A percentile compares a stretch with the other conserved stretches of the same genome.
Evolutionary conservation across 1,140 invertebrate genomes (phyloP).

Genomic region (Artemia franciscana): DNA sequence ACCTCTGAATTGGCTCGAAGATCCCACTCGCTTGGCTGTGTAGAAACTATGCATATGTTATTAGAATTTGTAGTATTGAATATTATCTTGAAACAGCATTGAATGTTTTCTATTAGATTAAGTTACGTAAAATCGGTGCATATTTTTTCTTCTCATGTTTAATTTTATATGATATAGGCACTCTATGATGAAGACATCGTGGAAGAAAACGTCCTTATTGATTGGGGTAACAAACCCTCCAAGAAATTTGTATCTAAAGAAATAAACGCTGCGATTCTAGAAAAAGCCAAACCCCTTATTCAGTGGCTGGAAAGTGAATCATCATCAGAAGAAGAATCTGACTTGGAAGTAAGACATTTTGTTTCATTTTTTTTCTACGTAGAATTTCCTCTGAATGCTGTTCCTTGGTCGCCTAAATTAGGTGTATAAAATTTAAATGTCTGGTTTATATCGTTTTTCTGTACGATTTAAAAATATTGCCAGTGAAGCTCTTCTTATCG

Average conservation of each 20-base stretch:
- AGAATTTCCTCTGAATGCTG: too few species aligned
- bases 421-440: neutral
- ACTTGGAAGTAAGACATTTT: conserved; percentile 29
- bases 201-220: conserved; percentile 76
- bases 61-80: too few species aligned
- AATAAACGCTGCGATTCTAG: conserved; percentile 70
- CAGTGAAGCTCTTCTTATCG: conserved; percentile 1
- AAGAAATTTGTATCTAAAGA: conserved; percentile 86
- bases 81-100: too few species aligned
- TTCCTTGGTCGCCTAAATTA: too few species aligned
- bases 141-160: too few species aligned
- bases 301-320: conserved; percentile 87
- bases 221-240: conserved; percentile 77
- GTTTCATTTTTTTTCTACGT: too few species aligned
- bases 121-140: too few species aligned
- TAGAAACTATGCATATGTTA: too few species aligned
- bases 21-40: too few species aligned
- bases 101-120: too few species aligned
- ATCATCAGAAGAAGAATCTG: conserved; percentile 39
- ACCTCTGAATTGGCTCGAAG: too few species aligned
- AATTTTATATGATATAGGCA: conserved; percentile 26
- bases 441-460: neutral
- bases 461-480: neutral
- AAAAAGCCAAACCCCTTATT: conserved; percentile 73
- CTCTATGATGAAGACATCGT: conserved; percentile 88